These are phyloP conservation scores for Chorisops tibialis DNA, from an alignment of 2,888 invertebrate species.

Conservation along the genomic window DNA sequence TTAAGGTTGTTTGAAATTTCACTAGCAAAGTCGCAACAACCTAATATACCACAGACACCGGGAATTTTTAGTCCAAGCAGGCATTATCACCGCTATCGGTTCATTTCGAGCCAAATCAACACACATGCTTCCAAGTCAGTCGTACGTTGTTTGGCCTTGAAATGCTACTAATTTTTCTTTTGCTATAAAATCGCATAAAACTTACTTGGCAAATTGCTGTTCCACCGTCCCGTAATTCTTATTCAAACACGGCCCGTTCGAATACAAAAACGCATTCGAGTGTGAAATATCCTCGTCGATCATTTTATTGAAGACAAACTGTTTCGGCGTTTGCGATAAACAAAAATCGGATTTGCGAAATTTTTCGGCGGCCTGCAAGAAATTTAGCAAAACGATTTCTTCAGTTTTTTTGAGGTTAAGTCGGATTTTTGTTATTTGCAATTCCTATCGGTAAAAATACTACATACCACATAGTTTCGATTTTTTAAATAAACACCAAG, in stretches of 20 bases:
- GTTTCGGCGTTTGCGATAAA: slow-evolving; percentile 61
- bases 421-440: background rate
- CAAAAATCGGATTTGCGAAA: slow-evolving; percentile 58
- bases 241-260: slow-evolving; percentile 61
- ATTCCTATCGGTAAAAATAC: background rate
- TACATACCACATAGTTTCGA: slow-evolving; percentile 22
- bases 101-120: no score
- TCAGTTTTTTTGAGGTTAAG: slow-evolving; percentile 16
- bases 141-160: no score
- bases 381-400: slow-evolving; percentile 10
- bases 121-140: no score
- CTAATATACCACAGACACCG: no score
- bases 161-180: no score
- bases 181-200: slow-evolving; percentile 37
- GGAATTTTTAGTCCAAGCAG: no score
- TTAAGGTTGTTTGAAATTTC: no score
- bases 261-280: slow-evolving; percentile 73
- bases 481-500: slow-evolving; percentile 20
- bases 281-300: slow-evolving; percentile 70
- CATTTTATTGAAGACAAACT: slow-evolving; percentile 66
- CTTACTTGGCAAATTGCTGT: slow-evolving; percentile 67
- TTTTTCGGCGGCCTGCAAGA: slow-evolving; percentile 62
- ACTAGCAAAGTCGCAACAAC: no score
- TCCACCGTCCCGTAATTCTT: slow-evolving; percentile 72
- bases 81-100: no score